phyloP scores from a whole-genome alignment of 2,888 invertebrate species.

The Xestia ashworthii region DNA sequence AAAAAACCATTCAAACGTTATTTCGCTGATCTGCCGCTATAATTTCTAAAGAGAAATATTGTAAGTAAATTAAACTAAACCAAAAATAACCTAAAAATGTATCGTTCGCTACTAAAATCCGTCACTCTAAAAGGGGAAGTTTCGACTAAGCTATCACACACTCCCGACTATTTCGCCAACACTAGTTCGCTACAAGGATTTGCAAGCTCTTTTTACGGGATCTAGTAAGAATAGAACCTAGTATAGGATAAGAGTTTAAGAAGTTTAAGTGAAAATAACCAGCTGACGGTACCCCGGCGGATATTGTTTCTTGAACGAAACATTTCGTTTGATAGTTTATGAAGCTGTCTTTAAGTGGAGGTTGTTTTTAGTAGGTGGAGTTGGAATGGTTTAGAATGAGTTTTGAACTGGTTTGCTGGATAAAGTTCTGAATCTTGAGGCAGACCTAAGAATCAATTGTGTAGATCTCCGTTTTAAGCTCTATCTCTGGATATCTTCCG shows the following conservation, averaged over 20 bases:
- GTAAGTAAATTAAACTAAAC: neutral
- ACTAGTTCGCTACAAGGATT: conserved; percentile 81
- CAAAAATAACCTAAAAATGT: conserved; percentile 2
- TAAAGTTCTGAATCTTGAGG: neutral
- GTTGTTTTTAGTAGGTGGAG: conserved; percentile 27
- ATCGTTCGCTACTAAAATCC: conserved; percentile 67
- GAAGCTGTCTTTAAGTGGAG: conserved; percentile 43
- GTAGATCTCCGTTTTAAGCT: neutral
- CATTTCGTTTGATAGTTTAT: conserved; percentile 57
- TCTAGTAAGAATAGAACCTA: conserved; percentile 76
- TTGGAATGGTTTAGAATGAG: neutral
- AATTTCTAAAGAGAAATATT: neutral
- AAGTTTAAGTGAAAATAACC: conserved; percentile 72
- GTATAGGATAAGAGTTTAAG: conserved; percentile 67
- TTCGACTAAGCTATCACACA: conserved; percentile 85
- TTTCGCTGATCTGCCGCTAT: neutral
- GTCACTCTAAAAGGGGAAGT: conserved; percentile 75
- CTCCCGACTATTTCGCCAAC: conserved; percentile 83
- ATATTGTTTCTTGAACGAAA: conserved; percentile 64
- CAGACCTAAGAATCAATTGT: neutral
- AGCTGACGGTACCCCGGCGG: conserved; percentile 57
- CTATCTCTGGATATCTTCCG: no score
- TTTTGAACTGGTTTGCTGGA: conserved; percentile 14
- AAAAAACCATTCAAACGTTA: neutral
- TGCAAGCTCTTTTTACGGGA: conserved; percentile 83